Conservation (phyloP, 1,140 invertebrate species). For the Heliconius hermathena region DNA sequence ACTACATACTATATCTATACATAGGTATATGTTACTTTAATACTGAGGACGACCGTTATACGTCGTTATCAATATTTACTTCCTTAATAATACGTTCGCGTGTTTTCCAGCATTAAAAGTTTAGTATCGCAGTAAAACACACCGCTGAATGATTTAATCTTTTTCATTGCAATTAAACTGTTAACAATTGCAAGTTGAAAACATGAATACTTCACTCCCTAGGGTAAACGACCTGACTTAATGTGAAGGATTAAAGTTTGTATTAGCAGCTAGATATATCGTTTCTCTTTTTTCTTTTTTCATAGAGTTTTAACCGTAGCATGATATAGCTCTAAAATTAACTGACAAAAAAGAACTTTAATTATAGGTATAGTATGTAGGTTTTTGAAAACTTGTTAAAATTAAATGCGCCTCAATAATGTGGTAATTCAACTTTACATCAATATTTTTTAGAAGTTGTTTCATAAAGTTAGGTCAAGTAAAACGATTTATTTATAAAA, state of each 20-base stretch:
- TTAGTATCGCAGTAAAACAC: slow-evolving; percentile 17
- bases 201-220: not conserved
- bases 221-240: not conserved
- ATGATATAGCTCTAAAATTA: not conserved
- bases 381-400: too few species aligned
- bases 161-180: slow-evolving; percentile 20
- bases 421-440: too few species aligned
- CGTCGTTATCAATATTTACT: slow-evolving; percentile 10
- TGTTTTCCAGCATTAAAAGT: slow-evolving; percentile 20
- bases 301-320: not conserved
- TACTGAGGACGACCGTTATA: not conserved
- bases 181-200: slow-evolving; percentile 17
- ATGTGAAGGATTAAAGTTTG: not conserved
- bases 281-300: not conserved
- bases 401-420: too few species aligned
- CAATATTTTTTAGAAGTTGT: too few species aligned
- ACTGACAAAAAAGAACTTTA: too few species aligned
- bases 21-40: not conserved
- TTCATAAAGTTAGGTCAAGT: not conserved
- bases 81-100: slow-evolving; percentile 28
- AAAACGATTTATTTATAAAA: not conserved
- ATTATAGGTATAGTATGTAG: too few species aligned
- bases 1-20: not conserved
- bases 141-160: slow-evolving; percentile 29
- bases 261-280: not conserved